These are phyloP conservation scores for Ornithoptera priamus DNA, from an alignment of 2,888 invertebrate species.

Conservation along the genomic window DNA sequence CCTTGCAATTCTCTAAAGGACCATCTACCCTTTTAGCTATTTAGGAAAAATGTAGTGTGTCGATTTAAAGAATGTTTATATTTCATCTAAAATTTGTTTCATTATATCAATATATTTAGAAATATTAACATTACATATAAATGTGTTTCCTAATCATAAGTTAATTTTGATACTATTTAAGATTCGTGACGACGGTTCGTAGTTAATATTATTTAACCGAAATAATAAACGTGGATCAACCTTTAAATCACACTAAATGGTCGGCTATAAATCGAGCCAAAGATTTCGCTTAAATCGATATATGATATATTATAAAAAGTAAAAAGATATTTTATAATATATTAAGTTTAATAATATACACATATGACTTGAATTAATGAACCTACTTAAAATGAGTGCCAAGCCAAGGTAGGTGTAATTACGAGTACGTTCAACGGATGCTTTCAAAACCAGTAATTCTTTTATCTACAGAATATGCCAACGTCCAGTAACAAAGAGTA, in stretches of 20 bases:
- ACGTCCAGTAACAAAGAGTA: background rate
- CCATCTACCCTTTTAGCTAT: background rate
- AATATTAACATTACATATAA: background rate
- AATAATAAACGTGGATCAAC: background rate
- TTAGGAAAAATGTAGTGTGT: background rate
- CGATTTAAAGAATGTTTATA: background rate
- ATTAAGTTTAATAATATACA: background rate
- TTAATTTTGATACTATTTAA: background rate
- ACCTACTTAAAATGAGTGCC: background rate
- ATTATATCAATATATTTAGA: background rate
- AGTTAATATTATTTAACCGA: background rate
- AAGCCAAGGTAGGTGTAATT: background rate
- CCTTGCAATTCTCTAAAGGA: constrained; percentile 8
- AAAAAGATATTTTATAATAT: no score
- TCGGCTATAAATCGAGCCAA: background rate
- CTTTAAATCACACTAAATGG: background rate
- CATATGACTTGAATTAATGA: background rate
- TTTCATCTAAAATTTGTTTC: background rate
- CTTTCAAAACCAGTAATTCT: constrained; percentile 6
- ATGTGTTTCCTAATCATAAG: background rate
- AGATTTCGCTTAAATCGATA: background rate
- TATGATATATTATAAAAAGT: background rate
- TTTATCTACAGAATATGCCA: background rate
- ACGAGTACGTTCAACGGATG: constrained; percentile 14
- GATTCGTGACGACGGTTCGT: background rate